Evolutionary conservation across 2,888 invertebrate genomes (phyloP), one percentile per base, ranked within the genome.

Genomic region (Antitype chi): DNA sequence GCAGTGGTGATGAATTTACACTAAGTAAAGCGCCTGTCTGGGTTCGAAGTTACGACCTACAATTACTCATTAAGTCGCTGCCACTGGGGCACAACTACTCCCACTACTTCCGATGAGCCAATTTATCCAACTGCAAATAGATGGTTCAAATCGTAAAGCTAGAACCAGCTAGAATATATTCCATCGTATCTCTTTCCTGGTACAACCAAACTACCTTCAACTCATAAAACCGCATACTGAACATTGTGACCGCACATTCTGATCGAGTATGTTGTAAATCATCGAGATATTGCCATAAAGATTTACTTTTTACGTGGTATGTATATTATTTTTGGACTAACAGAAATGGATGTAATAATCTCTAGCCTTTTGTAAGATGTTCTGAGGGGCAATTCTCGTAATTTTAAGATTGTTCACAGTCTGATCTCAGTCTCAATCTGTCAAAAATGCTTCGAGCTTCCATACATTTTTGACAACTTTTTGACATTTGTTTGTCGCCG

Each of bases 141-240:
- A 0, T 15, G 49, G 7, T 66, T 66, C 15, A 15, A 15, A 28
- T 49, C 28, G 28, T 66, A 13, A 66, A 49, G 28, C 28, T 38
- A 38, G 38, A 38, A 38, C 38, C 38, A 38, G 38, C 38, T 38
- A 38, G 32, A 52, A 32, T 9, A 28, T 28, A 67, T 38, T 38
- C 5, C 4, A 17, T 53, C 0, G 53, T 52, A 9, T 32, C 11
- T 53, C 38, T 38, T n/a, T n/a, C 11, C 53, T n/a, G 53, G 20
- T 38, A 38, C 38, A 9, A n/a, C n/a, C n/a, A 11, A 55, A 38
- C 25, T 7, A 69, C 8, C 20, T 59, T 69, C 5, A 75, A 78
- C 53, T 66, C 52, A 66, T 32, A 47, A 15, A 53, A 53, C 28
- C 9, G 23, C 15, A 23, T 23, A 67, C 49, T 67, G 28, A 52